Evolutionary conservation across 2,113 vertebrate genomes (phyloP).

Genomic region (Nanorana parkeri): DNA sequence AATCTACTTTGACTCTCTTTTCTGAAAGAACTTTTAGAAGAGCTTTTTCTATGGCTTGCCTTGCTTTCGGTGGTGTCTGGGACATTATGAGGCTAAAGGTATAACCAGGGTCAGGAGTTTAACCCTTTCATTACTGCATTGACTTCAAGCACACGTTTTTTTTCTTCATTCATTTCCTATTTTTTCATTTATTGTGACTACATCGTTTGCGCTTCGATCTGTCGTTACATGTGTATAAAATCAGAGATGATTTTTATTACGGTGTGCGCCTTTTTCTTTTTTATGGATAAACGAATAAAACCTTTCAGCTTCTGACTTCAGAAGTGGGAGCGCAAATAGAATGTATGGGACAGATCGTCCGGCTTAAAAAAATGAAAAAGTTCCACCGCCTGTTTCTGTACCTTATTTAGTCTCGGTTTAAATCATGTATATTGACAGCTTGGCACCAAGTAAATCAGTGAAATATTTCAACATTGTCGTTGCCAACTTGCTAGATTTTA

Average conservation of each 20-base stretch:
- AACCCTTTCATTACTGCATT: too few species aligned
- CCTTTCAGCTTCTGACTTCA: neutral
- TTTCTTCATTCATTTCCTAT: neutral
- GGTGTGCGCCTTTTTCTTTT: too few species aligned
- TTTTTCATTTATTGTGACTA: neutral
- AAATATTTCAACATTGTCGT: constrained; percentile 14
- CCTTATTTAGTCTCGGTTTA: constrained; percentile 45
- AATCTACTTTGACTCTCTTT: constrained; percentile 73
- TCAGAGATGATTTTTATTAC: too few species aligned
- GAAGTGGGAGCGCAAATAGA: constrained; percentile 1
- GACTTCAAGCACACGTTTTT: neutral
- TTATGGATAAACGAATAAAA: too few species aligned
- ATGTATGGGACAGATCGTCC: neutral
- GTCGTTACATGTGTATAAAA: too few species aligned
- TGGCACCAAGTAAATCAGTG: constrained; percentile 21
- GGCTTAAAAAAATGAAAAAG: constrained; percentile 61
- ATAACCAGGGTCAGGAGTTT: neutral
- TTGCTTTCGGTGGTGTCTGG: constrained; percentile 27
- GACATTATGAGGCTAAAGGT: neutral
- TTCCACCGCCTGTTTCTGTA: constrained; percentile 60
- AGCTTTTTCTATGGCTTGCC: constrained; percentile 22
- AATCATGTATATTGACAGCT: constrained; percentile 20
- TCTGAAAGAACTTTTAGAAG: constrained; percentile 65
- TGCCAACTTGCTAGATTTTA: neutral
- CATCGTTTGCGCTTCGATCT: too few species aligned